These are phyloP conservation scores for Ctenoplectra terminalis DNA, from an alignment of 1,140 invertebrate species.

Conservation along the genomic window DNA sequence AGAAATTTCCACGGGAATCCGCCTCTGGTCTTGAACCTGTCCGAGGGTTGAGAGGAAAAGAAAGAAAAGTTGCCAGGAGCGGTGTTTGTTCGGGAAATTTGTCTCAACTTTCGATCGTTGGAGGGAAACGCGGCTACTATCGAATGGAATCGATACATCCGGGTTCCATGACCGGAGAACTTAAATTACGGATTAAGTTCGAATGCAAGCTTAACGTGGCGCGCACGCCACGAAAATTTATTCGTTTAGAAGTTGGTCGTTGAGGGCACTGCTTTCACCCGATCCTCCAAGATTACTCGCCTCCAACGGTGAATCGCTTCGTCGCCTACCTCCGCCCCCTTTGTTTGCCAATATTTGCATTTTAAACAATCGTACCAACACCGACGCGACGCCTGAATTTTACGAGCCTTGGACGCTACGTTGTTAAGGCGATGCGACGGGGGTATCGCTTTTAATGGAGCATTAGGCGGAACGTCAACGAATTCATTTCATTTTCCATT, in stretches of 20 bases:
- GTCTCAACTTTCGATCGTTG: constrained; percentile 5
- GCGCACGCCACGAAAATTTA: constrained; percentile 27
- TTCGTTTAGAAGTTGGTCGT: constrained; percentile 31
- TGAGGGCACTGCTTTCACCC: not conserved
- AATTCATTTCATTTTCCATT: constrained; percentile 7
- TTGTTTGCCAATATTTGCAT: constrained; percentile 44
- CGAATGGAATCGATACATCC: constrained; percentile 20
- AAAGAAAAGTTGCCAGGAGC: not conserved
- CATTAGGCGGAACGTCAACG: not conserved
- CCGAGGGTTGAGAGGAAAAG: too few species aligned
- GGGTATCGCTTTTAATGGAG: not conserved
- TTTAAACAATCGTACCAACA: constrained; percentile 16
- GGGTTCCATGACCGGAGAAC: not conserved
- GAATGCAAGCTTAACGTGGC: constrained; percentile 3
- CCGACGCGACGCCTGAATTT: not conserved
- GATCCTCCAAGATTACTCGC: constrained; percentile 24
- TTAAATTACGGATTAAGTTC: constrained; percentile 50
- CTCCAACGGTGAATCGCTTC: not conserved
- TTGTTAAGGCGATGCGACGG: not conserved
- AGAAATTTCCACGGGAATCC: constrained; percentile 34
- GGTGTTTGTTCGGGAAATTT: not conserved
- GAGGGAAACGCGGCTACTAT: not conserved
- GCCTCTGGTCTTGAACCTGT: not conserved
- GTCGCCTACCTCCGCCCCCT: not conserved
- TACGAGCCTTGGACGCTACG: not conserved